Base-by-base conservation (phyloP, 1,140 invertebrate genomes). In the Ceratitis capitata region DNA sequence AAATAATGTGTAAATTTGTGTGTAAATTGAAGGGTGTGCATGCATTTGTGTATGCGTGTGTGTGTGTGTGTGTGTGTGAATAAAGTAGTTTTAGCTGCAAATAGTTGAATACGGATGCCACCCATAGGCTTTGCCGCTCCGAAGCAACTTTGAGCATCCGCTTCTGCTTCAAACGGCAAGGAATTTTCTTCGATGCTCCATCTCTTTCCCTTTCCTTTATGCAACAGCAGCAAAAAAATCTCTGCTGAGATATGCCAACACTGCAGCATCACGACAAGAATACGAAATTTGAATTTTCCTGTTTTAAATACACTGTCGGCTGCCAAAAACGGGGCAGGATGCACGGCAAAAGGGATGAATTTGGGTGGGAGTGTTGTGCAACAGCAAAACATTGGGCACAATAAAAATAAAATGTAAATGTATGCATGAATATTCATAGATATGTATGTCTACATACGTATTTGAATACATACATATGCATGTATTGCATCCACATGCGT, bases 281-380 rank as follows among this genome's bases (percentile, higher is more conserved):
- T 78, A 45, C 69, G 69, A 78, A 78, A 78, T 78, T 6, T 45
- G 69, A 42, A 78, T 78, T 78, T 45, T 78, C 23, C 69, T 78
- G 39, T 45, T n/a, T 26, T 10, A 47, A 78, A 78, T 23, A 78
- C 35, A 47, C 69, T 78, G 39, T 78, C 69, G 45, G 69, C 23
- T 78, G 69, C 69, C n/a, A n/a, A n/a, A n/a, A n/a, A 45, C 32
- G 51, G 19, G 9, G n/a, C 51, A 19, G 2, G 6, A 23, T 3
- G 56, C 29, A n/a, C n/a, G 12, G 56, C 23, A 61, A 1, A n/a
- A n/a, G n/a, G 56, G 3, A 19, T 19, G 51, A 53, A 19, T 53
- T 19, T 35, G 2, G 58, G 16, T 35, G 61, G 9, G 51, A 12
- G 12, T 14, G 61, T 14, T 16, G 51, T 5, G 61, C 61, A 69